Conservation (phyloP, 2,113 vertebrate genomes). For the Siniperca knerii region DNA sequence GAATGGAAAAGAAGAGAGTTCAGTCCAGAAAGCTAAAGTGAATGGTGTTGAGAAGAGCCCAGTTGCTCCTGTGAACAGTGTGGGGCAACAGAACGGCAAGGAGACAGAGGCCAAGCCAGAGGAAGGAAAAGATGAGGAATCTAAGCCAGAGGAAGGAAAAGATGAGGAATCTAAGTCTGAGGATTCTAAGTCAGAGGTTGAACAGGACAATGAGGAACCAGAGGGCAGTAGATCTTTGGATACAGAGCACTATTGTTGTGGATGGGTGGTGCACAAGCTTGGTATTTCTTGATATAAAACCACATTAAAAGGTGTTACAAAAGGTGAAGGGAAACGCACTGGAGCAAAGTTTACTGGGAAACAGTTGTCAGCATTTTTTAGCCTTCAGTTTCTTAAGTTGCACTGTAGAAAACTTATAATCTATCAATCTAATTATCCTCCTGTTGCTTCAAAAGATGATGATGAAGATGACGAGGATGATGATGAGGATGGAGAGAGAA, state of each 20-base stretch:
- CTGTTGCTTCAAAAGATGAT: constrained; percentile 37
- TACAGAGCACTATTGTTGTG: constrained; percentile 36
- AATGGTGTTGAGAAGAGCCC: constrained; percentile 22
- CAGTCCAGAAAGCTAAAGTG: not conserved
- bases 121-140: not conserved
- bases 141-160: constrained; percentile 27
- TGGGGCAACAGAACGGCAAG: constrained; percentile 30
- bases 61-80: not conserved
- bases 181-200: constrained; percentile 1
- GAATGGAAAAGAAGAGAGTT: not conserved
- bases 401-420: not conserved
- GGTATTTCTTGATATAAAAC: not conserved
- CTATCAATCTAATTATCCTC: not conserved
- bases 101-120: constrained; percentile 23
- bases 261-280: constrained; percentile 18
- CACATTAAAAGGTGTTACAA: constrained; percentile 3
- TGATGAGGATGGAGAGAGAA: constrained; percentile 88
- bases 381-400: accelerated
- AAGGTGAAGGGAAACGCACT: constrained; percentile 13
- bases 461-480: constrained; percentile 61
- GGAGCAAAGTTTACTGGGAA: too few relatives aligned
- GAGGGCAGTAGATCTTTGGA: constrained; percentile 64
- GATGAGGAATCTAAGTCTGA: not conserved
- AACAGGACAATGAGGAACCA: constrained; percentile 31
- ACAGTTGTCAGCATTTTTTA: not conserved